Evolutionary conservation across 1,140 invertebrate species (phyloP).

Genomic region (Hyles vespertilio): DNA sequence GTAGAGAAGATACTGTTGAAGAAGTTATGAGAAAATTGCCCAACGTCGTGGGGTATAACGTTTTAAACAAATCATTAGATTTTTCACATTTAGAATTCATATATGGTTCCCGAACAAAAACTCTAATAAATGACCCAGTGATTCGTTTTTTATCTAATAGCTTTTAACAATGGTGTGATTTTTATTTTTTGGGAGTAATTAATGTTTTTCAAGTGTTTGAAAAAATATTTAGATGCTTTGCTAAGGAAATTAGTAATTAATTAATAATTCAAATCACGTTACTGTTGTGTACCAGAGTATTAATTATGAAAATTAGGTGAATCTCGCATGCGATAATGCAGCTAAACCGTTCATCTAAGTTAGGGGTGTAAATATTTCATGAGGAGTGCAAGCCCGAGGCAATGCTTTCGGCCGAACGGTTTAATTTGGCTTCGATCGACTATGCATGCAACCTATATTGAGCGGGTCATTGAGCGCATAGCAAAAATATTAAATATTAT

Average conservation of each 20-base stretch:
- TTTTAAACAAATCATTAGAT: slow-evolving; percentile 40
- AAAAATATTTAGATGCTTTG: too few relatives aligned
- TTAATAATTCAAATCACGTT: slow-evolving; percentile 1
- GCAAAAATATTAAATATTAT: slow-evolving; percentile 2
- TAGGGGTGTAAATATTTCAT: slow-evolving; percentile 35
- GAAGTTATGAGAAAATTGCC: slow-evolving; percentile 34
- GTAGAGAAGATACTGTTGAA: slow-evolving; percentile 35
- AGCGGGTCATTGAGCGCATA: slow-evolving; percentile 9
- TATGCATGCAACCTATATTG: slow-evolving; percentile 21
- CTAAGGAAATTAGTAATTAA: neutral
- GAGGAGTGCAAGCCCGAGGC: slow-evolving; percentile 16
- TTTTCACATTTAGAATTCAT: slow-evolving; percentile 61
- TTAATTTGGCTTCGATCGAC: slow-evolving; percentile 30
- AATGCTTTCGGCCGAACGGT: slow-evolving; percentile 16
- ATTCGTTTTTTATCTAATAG: slow-evolving; percentile 28
- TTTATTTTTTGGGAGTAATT: too few relatives aligned
- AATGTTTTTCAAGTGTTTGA: too few relatives aligned
- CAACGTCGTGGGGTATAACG: slow-evolving; percentile 30
- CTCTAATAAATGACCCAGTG: slow-evolving; percentile 41
- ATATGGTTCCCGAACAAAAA: slow-evolving; percentile 45
- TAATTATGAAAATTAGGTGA: neutral
- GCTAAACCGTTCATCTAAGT: slow-evolving; percentile 15
- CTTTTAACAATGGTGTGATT: neutral
- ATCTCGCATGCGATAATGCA: slow-evolving; percentile 3
- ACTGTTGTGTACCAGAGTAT: neutral